Evolutionary conservation across 1,140 invertebrate species (phyloP).

Genomic region (Thaumetopoea pityocampa): DNA sequence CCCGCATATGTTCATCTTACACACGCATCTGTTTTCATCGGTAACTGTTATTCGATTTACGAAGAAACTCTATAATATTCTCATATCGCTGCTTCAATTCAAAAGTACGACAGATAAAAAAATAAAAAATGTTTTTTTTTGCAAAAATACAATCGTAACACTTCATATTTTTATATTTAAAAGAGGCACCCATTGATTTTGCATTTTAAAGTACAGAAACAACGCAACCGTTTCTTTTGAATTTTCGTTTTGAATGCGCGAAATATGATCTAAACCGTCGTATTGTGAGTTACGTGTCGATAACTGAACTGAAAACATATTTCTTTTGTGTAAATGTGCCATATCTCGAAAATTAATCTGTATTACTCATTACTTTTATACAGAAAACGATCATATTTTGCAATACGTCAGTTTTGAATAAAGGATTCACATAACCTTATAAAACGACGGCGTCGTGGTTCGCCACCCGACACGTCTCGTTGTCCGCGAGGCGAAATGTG

Average conservation of each 20-base stretch:
- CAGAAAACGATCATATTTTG: slow-evolving; percentile 12
- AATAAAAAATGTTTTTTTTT: slow-evolving; percentile 11
- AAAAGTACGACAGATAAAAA: no score
- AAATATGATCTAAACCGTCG: slow-evolving; percentile 15
- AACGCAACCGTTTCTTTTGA: slow-evolving; percentile 16
- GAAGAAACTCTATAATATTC: no score
- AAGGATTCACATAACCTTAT: no score
- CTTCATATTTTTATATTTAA: slow-evolving; percentile 13
- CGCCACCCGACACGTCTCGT: no score
- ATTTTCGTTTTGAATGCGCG: slow-evolving; percentile 14
- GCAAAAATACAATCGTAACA: slow-evolving; percentile 17
- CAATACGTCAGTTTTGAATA: slow-evolving; percentile 15
- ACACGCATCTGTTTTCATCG: no score
- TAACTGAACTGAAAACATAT: slow-evolving; percentile 5
- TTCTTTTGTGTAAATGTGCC: slow-evolving; percentile 3
- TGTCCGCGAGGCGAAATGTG: no score
- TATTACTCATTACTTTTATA: slow-evolving; percentile 10
- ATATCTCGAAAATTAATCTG: neutral
- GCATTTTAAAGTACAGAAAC: slow-evolving; percentile 8
- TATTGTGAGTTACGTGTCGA: slow-evolving; percentile 12
- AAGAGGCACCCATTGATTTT: slow-evolving; percentile 12
- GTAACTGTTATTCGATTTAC: no score
- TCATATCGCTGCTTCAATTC: no score
- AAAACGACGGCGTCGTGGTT: no score
- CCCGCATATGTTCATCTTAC: slow-evolving; percentile 62